Evolutionary conservation across 2,113 vertebrate species (phyloP), one percentile per base, ranked within the genome.

Genomic region (Synchiropus splendidus): DNA sequence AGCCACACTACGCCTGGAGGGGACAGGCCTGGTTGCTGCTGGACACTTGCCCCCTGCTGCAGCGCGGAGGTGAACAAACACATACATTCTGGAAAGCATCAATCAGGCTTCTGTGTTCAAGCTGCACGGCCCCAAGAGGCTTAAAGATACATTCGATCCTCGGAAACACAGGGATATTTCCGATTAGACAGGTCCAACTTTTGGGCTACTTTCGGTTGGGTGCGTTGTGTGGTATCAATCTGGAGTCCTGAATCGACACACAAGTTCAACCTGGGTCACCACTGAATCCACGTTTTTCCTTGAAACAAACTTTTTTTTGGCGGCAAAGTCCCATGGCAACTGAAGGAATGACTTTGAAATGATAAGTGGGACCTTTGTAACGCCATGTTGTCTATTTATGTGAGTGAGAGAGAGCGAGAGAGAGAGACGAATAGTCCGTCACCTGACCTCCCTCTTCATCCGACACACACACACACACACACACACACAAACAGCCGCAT

Each of bases 1-100:
- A 57, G 72, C 72, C 75, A 77, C 59, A 61, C 16, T 64, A 68
- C 51, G 65, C 66, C 75, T 67, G 65, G 70, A 65, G 77, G 73
- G 80, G 80, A 77, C 55, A 58, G 70, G 67, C 52, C 18, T 79
- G 78, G 75, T 64, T 69, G 71, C 80, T 82, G 71, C 75, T 60
- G 67, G 70, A 74, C 79, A 81, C 76, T 75, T 85, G 80, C 72
- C 72, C 72, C 75, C 67, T 75, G 60, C 75, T 49, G 64, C 65
- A 63, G 57, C 63, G 55, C 68, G 62, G 70, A 60, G 43, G 48
- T 67, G 55, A 72, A 73, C 69, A 79, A 72, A 79, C 64, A 78
- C 72, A 70, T 57, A 54, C 48, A 31, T 36, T 5, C 21, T 27
- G 36, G 18, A 60, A 65, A 44, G 16, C 30, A 39, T 44, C 40